phyloP scores from a whole-genome alignment of 2,888 invertebrate species.

The Acleris emargana region DNA sequence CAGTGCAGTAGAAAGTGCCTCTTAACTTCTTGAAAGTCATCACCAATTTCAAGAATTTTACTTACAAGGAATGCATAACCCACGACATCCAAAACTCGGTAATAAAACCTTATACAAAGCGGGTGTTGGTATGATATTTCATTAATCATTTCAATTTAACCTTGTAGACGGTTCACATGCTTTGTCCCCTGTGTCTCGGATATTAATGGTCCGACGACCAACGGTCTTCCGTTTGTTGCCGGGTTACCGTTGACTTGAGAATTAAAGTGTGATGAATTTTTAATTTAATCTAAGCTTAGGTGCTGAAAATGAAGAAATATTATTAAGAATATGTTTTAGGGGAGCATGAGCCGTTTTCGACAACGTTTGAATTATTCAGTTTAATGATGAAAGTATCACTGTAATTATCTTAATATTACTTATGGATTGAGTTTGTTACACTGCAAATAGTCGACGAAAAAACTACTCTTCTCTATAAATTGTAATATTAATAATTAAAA shows the following conservation, averaged over 20 bases:
- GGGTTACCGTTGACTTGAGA: slow-evolving; percentile 30
- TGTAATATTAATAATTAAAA: too few species aligned
- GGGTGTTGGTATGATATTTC: slow-evolving; percentile 22
- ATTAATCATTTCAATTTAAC: slow-evolving; percentile 35
- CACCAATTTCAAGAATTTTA: too few species aligned
- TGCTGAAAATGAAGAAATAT: background rate
- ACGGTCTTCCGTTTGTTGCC: slow-evolving; percentile 31
- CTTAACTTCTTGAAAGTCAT: too few species aligned
- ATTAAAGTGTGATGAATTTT: slow-evolving; percentile 37
- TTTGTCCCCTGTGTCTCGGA: slow-evolving; percentile 26
- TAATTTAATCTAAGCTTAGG: slow-evolving; percentile 26
- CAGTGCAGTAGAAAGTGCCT: too few species aligned
- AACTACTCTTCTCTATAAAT: too few species aligned
- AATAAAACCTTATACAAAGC: slow-evolving; percentile 10
- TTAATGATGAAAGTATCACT: too few species aligned
- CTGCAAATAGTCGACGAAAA: too few species aligned
- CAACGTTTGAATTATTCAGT: too few species aligned
- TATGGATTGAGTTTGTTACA: too few species aligned
- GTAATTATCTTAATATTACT: too few species aligned
- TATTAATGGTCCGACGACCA: slow-evolving; percentile 35
- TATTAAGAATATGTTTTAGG: background rate
- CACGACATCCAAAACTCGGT: background rate
- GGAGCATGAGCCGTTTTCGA: too few species aligned
- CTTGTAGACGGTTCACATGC: slow-evolving; percentile 27
- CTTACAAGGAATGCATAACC: too few species aligned